A percentile compares a stretch with the other conserved stretches of the same genome.
phyloP scores from a whole-genome alignment of 1,140 invertebrate species.

The Drosophila aff. region DNA sequence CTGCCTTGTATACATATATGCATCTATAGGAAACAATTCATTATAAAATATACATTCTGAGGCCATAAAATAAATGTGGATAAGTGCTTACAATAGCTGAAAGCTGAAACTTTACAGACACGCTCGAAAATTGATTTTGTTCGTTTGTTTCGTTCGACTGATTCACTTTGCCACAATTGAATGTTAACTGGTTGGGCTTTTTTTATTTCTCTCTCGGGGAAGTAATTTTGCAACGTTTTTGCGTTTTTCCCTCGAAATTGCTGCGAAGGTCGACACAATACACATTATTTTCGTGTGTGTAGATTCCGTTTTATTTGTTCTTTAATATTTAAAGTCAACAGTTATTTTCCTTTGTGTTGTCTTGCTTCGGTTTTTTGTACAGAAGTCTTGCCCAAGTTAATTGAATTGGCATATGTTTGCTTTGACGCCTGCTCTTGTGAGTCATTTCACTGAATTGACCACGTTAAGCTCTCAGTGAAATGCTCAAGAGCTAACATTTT shows the following conservation, averaged over 20 bases:
- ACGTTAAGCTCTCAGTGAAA: not conserved
- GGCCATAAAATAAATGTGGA: slow-evolving; percentile 19
- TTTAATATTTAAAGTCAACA: slow-evolving; percentile 63
- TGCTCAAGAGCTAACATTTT: not conserved
- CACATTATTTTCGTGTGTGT: slow-evolving; percentile 28
- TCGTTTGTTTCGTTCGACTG: slow-evolving; percentile 34
- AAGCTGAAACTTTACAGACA: slow-evolving; percentile 50
- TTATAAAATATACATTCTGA: slow-evolving; percentile 24
- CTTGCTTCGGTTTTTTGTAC: slow-evolving; percentile 11
- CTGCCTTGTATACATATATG: not conserved
- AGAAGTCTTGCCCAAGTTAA: slow-evolving; percentile 27
- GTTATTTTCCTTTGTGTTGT: slow-evolving; percentile 52
- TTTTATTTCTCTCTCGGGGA: slow-evolving; percentile 34
- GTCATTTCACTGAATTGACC: slow-evolving; percentile 18
- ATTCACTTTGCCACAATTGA: slow-evolving; percentile 49
- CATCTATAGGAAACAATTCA: slow-evolving; percentile 9
- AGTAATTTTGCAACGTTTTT: slow-evolving; percentile 65
- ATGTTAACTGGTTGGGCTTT: slow-evolving; percentile 19
- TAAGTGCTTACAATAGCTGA: slow-evolving; percentile 24
- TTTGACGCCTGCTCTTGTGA: slow-evolving; percentile 25
- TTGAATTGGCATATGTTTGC: slow-evolving; percentile 39
- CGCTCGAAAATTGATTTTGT: slow-evolving; percentile 62
- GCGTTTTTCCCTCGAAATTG: slow-evolving; percentile 68
- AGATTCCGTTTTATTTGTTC: slow-evolving; percentile 63
- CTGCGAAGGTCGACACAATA: slow-evolving; percentile 66